A percentile compares a stretch with the other conserved stretches of the same genome.
phyloP scores from a whole-genome alignment of 2,888 invertebrate species.

The Vanessa cardui region DNA sequence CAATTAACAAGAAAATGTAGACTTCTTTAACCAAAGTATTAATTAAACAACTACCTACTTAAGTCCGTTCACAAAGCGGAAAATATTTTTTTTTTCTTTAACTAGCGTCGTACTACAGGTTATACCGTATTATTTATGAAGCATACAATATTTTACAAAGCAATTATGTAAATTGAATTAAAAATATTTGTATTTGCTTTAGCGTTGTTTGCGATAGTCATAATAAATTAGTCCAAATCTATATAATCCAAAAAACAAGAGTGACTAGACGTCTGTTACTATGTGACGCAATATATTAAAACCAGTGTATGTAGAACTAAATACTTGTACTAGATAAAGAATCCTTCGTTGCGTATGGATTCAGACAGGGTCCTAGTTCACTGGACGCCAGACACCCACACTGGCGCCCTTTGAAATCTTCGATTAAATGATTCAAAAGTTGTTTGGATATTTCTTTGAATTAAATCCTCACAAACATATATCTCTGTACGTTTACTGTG shows the following conservation, averaged over 20 bases:
- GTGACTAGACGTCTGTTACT: constrained; percentile 39
- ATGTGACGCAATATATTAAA: constrained; percentile 24
- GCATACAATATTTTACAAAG: too few relatives aligned
- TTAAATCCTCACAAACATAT: not conserved
- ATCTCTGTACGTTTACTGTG: not conserved
- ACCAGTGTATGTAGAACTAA: constrained; percentile 30
- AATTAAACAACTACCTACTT: too few relatives aligned
- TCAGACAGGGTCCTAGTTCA: constrained; percentile 41
- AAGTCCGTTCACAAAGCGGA: too few relatives aligned
- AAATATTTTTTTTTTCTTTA: too few relatives aligned
- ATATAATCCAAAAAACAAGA: constrained; percentile 15
- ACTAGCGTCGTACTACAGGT: too few relatives aligned
- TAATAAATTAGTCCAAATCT: constrained; percentile 4
- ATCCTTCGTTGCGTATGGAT: constrained; percentile 23
- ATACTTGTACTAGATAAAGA: constrained; percentile 25
- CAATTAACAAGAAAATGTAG: too few relatives aligned
- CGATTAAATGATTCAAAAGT: constrained; percentile 32
- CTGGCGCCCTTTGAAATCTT: constrained; percentile 44
- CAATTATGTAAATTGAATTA: too few relatives aligned
- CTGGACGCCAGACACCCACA: constrained; percentile 47
- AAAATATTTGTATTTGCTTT: too few relatives aligned
- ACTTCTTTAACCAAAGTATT: too few relatives aligned
- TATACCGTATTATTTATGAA: too few relatives aligned
- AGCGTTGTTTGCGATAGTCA: not conserved
- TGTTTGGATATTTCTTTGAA: constrained; percentile 12